Conservation (phyloP, 1,140 invertebrate genomes). For the Drosophila mojavensis region DNA sequence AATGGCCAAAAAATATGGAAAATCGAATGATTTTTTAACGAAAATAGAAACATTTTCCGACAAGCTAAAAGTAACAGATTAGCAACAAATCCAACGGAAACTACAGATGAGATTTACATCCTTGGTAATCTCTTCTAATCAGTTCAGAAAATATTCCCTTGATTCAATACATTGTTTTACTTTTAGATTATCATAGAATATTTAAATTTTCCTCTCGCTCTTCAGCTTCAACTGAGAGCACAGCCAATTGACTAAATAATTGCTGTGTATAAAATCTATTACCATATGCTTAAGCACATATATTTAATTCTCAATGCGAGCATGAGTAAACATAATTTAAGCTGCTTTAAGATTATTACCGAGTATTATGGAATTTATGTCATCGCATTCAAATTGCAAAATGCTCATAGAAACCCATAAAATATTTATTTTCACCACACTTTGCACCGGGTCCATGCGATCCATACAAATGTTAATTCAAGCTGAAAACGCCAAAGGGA, state of each 20-base stretch:
- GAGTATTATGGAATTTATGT: not conserved
- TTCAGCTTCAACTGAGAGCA: too few species aligned
- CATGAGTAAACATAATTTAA: not conserved
- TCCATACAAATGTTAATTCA: slow-evolving; percentile 16
- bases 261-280: too few species aligned
- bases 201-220: too few species aligned
- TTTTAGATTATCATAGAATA: too few species aligned
- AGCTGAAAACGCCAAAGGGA: slow-evolving; percentile 16
- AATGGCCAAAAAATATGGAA: not conserved
- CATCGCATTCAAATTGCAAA: not conserved
- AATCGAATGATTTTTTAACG: not conserved
- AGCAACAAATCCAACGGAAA: too few species aligned
- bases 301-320: not conserved
- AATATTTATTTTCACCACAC: slow-evolving; percentile 13
- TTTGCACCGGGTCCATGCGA: not conserved
- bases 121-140: too few species aligned
- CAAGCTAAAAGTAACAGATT: too few species aligned
- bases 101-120: too few species aligned
- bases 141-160: too few species aligned
- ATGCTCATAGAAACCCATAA: slow-evolving; percentile 3
- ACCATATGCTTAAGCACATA: too few species aligned
- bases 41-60: not conserved
- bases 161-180: too few species aligned
- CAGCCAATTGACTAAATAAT: too few species aligned
- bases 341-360: not conserved